phyloP scores from a whole-genome alignment of 1,140 invertebrate species.

The Anadara kagoshimensis region DNA sequence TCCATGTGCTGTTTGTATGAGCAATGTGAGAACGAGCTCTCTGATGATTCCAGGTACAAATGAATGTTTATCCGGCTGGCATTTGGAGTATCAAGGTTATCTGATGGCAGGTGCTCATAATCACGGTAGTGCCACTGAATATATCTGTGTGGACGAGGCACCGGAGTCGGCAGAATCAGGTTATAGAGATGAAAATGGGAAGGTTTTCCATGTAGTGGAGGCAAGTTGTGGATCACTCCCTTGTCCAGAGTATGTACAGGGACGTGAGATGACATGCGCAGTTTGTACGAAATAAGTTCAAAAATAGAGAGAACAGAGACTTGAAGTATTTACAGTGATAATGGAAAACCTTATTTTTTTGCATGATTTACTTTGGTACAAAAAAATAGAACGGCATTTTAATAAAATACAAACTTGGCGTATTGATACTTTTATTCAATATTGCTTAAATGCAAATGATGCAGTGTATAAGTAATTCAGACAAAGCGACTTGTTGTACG shows the following conservation, averaged over 20 bases:
- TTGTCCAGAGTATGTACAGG: neutral
- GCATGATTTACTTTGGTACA: too few species aligned
- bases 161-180: neutral
- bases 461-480: too few species aligned
- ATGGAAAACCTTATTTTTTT: too few species aligned
- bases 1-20: conserved; percentile 18
- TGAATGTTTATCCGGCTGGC: neutral
- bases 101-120: neutral
- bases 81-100: conserved; percentile 6
- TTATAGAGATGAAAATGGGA: neutral
- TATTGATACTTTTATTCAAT: too few species aligned
- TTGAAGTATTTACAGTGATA: too few species aligned
- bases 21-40: neutral
- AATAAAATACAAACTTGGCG: too few species aligned
- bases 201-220: neutral
- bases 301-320: too few species aligned
- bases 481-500: too few species aligned
- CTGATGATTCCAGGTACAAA: conserved; percentile 20
- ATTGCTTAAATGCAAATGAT: too few species aligned
- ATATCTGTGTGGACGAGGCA: neutral
- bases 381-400: too few species aligned
- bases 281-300: conserved; percentile 3
- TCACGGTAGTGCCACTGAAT: neutral
- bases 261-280: neutral
- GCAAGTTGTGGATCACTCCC: neutral